Conservation (phyloP, 2,888 invertebrate genomes). For the Yponomeuta malinellus region DNA sequence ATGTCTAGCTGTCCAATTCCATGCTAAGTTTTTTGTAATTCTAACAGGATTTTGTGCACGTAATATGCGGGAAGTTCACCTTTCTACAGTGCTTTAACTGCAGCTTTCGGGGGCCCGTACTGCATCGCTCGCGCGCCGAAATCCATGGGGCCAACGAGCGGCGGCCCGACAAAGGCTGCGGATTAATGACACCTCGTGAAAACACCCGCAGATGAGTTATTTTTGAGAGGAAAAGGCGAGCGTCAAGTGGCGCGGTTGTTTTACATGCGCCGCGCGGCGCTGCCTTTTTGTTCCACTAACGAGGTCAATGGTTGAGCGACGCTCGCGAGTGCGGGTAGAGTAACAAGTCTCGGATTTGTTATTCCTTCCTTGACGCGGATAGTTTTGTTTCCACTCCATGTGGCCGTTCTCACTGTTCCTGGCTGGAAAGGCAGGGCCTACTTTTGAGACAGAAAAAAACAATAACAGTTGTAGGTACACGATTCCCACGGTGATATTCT, state of each 20-base stretch:
- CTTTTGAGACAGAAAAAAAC: not conserved
- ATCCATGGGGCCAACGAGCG: constrained; percentile 34
- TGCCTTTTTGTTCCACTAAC: constrained; percentile 66
- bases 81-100: not conserved
- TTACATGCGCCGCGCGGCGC: constrained; percentile 43
- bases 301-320: constrained; percentile 65
- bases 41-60: too few species aligned
- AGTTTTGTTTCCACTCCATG: constrained; percentile 1
- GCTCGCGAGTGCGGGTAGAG: constrained; percentile 41
- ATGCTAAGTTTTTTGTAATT: too few species aligned
- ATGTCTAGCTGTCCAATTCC: too few species aligned
- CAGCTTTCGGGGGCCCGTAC: not conserved
- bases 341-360: constrained; percentile 42
- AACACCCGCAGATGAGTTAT: constrained; percentile 63
- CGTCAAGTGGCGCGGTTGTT: constrained; percentile 67
- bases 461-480: not conserved
- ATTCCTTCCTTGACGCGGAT: constrained; percentile 20
- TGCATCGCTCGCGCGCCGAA: constrained; percentile 24
- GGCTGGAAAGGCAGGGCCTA: not conserved
- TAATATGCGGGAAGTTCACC: too few species aligned
- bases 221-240: constrained; percentile 73
- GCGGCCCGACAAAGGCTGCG: constrained; percentile 47
- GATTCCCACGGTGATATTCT: constrained; percentile 18
- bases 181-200: constrained; percentile 72
- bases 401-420: not conserved